Percentiles rank a stretch among this genome's conserved stretches.
phyloP scores from a whole-genome alignment of 2,113 vertebrate genomes.

The Taurulus bubalis region DNA sequence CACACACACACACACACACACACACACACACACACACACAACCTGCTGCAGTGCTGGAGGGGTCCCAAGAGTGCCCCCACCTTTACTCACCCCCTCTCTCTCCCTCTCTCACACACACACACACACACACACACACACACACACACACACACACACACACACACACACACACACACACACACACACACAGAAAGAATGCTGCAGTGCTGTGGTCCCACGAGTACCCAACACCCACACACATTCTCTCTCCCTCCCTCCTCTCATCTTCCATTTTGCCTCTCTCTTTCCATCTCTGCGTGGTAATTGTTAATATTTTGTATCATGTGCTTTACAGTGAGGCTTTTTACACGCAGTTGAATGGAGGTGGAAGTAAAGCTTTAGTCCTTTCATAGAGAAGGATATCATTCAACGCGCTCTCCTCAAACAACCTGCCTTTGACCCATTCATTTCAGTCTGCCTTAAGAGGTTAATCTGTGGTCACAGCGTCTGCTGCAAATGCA shows the following conservation, averaged over 20 bases:
- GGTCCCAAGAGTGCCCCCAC: slow-evolving; percentile 84
- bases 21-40: slow-evolving; percentile 67
- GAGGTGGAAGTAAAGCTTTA: not conserved
- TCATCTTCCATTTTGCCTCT: slow-evolving; percentile 67
- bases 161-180: slow-evolving; percentile 60
- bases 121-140: slow-evolving; percentile 66
- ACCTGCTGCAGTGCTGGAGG: slow-evolving; percentile 84
- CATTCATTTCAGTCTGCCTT: not conserved
- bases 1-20: slow-evolving; percentile 66
- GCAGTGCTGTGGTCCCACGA: slow-evolving; percentile 81
- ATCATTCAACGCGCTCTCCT: not conserved
- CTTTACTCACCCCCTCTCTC: slow-evolving; percentile 74
- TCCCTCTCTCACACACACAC: slow-evolving; percentile 55
- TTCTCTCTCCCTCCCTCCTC: slow-evolving; percentile 59
- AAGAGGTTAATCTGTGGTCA: slow-evolving; percentile 2
- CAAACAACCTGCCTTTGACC: not conserved
- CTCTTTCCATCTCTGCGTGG: slow-evolving; percentile 66
- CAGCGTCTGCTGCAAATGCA: not conserved
- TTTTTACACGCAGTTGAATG: slow-evolving; percentile 23
- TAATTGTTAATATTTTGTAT: slow-evolving; percentile 70
- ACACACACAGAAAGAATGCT: slow-evolving; percentile 75
- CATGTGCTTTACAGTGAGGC: slow-evolving; percentile 43
- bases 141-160: slow-evolving; percentile 57
- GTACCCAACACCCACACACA: slow-evolving; percentile 76
- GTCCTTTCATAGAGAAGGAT: not conserved